Percentiles rank a stretch among this genome's conserved stretches.
These are phyloP conservation scores for Chaenocephalus aceratus DNA, from an alignment of 2,113 vertebrate species.

Conservation along the genomic window DNA sequence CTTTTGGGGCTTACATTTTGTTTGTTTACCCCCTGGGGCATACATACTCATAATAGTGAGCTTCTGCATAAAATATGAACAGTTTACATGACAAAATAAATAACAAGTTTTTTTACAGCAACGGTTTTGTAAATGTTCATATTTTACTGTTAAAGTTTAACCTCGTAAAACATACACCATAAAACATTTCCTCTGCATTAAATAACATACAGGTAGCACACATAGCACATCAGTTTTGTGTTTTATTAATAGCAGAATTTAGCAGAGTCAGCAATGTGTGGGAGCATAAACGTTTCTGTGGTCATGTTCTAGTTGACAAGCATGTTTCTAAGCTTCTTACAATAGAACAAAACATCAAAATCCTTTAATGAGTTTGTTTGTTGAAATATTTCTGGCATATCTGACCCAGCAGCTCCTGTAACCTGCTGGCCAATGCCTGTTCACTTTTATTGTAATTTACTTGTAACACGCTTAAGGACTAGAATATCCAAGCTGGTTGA, in stretches of 20 bases:
- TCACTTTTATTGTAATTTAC: background rate
- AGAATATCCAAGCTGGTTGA: background rate
- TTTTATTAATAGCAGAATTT: background rate
- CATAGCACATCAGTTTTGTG: no score
- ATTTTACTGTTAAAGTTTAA: no score
- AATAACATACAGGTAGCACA: background rate
- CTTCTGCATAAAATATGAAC: background rate
- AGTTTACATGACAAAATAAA: background rate
- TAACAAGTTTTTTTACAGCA: no score
- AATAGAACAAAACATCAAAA: background rate
- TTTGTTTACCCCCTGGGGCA: constrained; percentile 44
- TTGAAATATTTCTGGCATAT: background rate
- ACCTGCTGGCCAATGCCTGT: background rate
- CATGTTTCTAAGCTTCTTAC: background rate
- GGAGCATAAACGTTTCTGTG: background rate
- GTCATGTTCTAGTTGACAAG: background rate
- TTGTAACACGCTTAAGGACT: background rate
- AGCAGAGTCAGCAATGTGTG: background rate
- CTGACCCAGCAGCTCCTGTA: background rate
- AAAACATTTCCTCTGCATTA: background rate
- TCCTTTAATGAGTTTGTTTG: background rate
- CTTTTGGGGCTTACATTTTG: constrained; percentile 2
- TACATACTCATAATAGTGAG: background rate
- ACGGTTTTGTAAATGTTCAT: background rate
- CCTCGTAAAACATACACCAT: no score